Base-by-base conservation (phyloP, 64 coral and sea anemone genomes). In the Montipora foliosa region DNA sequence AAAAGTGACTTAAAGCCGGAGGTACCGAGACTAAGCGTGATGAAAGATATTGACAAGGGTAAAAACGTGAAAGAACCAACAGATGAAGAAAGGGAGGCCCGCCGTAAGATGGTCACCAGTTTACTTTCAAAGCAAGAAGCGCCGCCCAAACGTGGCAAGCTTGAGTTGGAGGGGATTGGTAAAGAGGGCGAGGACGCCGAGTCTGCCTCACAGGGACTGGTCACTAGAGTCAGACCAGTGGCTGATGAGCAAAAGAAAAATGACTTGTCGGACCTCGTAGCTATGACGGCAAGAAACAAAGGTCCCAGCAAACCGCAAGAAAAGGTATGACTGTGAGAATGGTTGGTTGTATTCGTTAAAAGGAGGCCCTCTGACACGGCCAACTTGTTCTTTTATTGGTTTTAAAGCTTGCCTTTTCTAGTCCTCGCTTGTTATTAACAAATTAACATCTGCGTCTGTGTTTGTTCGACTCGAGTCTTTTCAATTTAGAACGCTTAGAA, bases 151-250 rank as follows among this genome's bases (percentile, higher is more conserved):
- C 16, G 57, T 73, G 89, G 83, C 15, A 89, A 85, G 7, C 70
- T 97, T 9, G 92, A 89, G 70, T 47, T 88, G 68, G 80, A 94
- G 74, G 89, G 92, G 80, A 78, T 94, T 50, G 92, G 95, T 68
- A 90, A 88, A 55, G 92, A 71, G 44, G 77, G 84, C 48, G 89
- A 92, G 11, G 83, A 91, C 5, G 13, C n/a, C 72, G 87, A 89
- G 49, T 16, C 74, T 12, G 13, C 20, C 47, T 89, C 74, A 9
- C 73, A 57, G 6, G 58, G 64, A 71, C 82, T 86, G 66, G 82
- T 86, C 45, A 86, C 82, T 13, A 86, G 82, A 86, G 24, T n/a
- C 10, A 86, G 82, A 17, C 66, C 82, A 5, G 3, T 7, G 3
- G 37, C 13, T 49, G 44, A 62, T 13, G 82, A 86, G 62, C 70